These are phyloP conservation scores for Phrynosoma platyrhinos DNA, from an alignment of 2,113 vertebrate genomes.

Conservation along the genomic window DNA sequence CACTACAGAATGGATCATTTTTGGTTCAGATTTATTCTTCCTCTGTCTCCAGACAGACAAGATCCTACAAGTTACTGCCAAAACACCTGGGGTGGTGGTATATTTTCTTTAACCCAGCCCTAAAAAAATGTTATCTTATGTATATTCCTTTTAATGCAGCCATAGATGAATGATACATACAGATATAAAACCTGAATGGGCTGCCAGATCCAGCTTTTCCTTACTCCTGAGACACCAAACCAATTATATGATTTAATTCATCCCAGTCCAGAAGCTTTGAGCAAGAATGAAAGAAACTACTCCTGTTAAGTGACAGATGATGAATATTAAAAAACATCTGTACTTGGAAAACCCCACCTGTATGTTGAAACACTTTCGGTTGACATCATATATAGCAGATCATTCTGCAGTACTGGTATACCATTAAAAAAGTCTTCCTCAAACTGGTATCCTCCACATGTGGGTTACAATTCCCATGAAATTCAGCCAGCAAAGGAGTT, in stretches of 20 bases:
- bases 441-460: background rate
- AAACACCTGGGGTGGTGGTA: background rate
- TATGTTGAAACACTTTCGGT: background rate
- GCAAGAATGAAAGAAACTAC: background rate
- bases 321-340: background rate
- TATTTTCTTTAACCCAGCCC: conserved; percentile 11
- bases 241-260: background rate
- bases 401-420: background rate
- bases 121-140: background rate
- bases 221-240: background rate
- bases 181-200: background rate
- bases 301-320: conserved; percentile 1
- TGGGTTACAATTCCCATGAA: background rate
- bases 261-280: background rate
- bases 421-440: background rate
- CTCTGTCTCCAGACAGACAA: conserved; percentile 5
- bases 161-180: rapidly evolving
- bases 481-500: background rate
- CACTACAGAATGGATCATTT: background rate
- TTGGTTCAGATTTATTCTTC: background rate
- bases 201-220: background rate
- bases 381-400: background rate
- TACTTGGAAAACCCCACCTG: background rate
- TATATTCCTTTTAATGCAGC: conserved; percentile 6
- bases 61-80: conserved; percentile 19